Conservation (phyloP, 2,113 vertebrate species). For the Ifrita kowaldi region DNA sequence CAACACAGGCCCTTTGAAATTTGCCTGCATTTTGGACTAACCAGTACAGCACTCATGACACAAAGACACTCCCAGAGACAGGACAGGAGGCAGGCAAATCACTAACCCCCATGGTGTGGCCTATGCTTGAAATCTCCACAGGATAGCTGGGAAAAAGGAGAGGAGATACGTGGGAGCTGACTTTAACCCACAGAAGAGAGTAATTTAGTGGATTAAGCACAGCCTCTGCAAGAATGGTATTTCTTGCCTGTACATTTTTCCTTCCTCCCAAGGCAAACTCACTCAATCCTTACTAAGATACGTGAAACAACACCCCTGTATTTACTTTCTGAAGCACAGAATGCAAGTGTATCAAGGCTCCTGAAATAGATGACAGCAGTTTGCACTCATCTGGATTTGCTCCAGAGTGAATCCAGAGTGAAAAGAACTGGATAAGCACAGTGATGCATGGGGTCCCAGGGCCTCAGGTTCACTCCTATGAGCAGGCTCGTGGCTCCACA, state of each 20-base stretch:
- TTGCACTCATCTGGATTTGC: neutral
- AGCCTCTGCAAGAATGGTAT: neutral
- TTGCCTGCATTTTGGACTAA: neutral
- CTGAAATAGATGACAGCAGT: neutral
- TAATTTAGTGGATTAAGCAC: neutral
- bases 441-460: neutral
- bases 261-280: neutral
- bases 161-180: neutral
- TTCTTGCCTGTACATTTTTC: neutral
- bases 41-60: neutral
- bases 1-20: neutral
- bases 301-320: neutral
- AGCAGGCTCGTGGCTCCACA: neutral
- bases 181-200: neutral
- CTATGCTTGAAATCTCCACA: neutral
- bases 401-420: neutral
- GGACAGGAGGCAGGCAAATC: neutral
- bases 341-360: neutral
- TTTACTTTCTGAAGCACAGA: neutral
- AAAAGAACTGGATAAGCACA: neutral
- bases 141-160: neutral
- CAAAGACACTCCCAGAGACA: neutral
- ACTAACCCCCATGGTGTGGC: neutral
- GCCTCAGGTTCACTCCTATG: neutral
- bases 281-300: neutral